phyloP scores from a whole-genome alignment of 2,113 vertebrate genomes.

The Hoplias malabaricus region DNA sequence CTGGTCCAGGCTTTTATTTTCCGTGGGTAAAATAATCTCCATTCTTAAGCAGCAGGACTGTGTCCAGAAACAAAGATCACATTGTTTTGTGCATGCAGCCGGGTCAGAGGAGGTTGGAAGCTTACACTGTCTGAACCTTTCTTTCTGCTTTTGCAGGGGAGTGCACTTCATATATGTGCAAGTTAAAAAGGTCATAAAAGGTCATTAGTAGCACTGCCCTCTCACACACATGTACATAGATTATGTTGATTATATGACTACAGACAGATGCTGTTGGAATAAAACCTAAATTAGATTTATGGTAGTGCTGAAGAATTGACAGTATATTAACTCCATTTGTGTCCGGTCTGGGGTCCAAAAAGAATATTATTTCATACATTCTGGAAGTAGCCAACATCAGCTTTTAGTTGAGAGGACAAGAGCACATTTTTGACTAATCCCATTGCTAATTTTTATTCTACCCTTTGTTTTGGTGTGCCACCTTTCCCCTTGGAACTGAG shows the following conservation, averaged over 20 bases:
- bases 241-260: not conserved
- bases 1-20: slow-evolving; percentile 20
- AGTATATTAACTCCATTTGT: too few relatives aligned
- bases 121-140: slow-evolving; percentile 36
- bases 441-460: too few relatives aligned
- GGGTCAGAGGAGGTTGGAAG: slow-evolving; percentile 57
- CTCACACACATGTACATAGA: not conserved
- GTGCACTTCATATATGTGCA: not conserved
- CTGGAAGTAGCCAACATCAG: too few relatives aligned
- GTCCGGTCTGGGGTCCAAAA: too few relatives aligned
- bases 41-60: slow-evolving; percentile 36
- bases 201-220: not conserved
- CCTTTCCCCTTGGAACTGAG: too few relatives aligned
- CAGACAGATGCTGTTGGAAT: not conserved
- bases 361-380: too few relatives aligned
- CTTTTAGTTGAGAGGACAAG: too few relatives aligned
- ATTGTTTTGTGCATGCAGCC: slow-evolving; percentile 59
- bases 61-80: slow-evolving; percentile 59
- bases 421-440: too few relatives aligned
- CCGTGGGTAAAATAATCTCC: slow-evolving; percentile 55
- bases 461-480: too few relatives aligned
- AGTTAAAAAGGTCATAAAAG: too few relatives aligned
- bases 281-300: not conserved
- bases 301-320: too few relatives aligned
- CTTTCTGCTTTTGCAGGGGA: not conserved